Base-by-base conservation (phyloP, 2,797 vertebrate species). In the Rhabdomys pumilio region DNA sequence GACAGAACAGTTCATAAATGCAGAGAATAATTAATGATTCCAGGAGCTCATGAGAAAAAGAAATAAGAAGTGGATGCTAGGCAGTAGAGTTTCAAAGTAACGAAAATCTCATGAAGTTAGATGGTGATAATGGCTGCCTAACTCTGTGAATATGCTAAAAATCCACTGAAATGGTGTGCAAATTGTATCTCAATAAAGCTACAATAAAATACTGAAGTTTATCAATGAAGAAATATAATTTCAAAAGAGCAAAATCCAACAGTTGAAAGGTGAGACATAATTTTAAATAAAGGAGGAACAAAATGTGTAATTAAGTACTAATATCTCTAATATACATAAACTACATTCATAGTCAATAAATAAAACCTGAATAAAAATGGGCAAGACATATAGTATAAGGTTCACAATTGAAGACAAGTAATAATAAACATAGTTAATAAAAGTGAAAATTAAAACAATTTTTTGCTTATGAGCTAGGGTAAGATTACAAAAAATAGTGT, bases 251-350 rank as follows among this genome's bases (percentile, higher is more conserved):
- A 88, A 88, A 88, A 83, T 24, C 29, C 19, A 81, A 55, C 50
- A 50, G 77, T 34, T 89, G 22, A 88, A 82, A 86, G 38, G 20
- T 65, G 81, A 81, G 61, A 22, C 12, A 80, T 15, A 63, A 75
- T 55, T 65, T 87, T n/a, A 88, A 79, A 57, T 55, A 72, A 72
- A 38, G 17, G 15, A 41, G 13, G 13, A 59, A 76, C 10, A 87
- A 67, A 53, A 34, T 59, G 6, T 81, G 17, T 14, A 73, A 44
- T 80, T 89, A 76, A 41, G 50, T 67, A 38, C 31, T 75, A 76
- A 67, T 59, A 10, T 61, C 38, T 44, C 81, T 90, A 65, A 59
- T 50, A 87, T 69, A n/a, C 82, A 77, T 85, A 85, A 91, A 90
- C 9, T 34, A 76, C 5, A 67, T 38, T 44, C 75, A 59, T 41